Evolutionary conservation across 2,888 invertebrate genomes (phyloP).

Genomic region (Zonitis immaculata): DNA sequence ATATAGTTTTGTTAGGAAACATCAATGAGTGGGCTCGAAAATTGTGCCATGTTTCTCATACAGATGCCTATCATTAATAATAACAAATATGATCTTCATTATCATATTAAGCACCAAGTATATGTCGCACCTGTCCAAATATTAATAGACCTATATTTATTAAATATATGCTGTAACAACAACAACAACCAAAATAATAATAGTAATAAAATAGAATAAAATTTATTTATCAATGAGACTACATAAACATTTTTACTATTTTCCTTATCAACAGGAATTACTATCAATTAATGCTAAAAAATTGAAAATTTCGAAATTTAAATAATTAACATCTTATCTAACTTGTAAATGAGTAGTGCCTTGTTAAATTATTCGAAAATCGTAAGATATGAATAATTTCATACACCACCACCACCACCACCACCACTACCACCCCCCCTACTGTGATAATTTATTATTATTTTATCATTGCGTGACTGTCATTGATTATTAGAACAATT

Average conservation of each 20-base stretch:
- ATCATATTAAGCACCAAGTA: slow-evolving; percentile 29
- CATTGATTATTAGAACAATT: slow-evolving; percentile 41
- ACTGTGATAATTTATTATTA: slow-evolving; percentile 39
- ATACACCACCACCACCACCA: no score
- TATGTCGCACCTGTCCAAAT: slow-evolving; percentile 32
- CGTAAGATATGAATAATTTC: slow-evolving; percentile 32
- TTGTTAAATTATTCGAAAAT: slow-evolving; percentile 37
- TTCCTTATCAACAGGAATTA: no score
- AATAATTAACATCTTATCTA: slow-evolving; percentile 38
- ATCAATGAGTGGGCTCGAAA: slow-evolving; percentile 43
- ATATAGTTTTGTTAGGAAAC: no score
- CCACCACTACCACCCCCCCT: slow-evolving; percentile 38
- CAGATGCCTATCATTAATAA: slow-evolving; percentile 46
- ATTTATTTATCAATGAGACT: no score
- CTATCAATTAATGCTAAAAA: slow-evolving; percentile 35
- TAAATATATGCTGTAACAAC: no score
- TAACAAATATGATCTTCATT: slow-evolving; percentile 41
- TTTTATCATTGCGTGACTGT: slow-evolving; percentile 39
- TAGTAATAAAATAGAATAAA: no score
- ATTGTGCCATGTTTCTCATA: slow-evolving; percentile 43
- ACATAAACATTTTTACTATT: no score
- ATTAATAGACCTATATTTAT: slow-evolving; percentile 26
- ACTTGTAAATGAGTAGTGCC: slow-evolving; percentile 42
- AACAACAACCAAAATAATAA: background rate
- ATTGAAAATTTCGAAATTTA: slow-evolving; percentile 26